Evolutionary conservation across 2,888 invertebrate genomes (phyloP).

Genomic region (Drosophila mimetica): DNA sequence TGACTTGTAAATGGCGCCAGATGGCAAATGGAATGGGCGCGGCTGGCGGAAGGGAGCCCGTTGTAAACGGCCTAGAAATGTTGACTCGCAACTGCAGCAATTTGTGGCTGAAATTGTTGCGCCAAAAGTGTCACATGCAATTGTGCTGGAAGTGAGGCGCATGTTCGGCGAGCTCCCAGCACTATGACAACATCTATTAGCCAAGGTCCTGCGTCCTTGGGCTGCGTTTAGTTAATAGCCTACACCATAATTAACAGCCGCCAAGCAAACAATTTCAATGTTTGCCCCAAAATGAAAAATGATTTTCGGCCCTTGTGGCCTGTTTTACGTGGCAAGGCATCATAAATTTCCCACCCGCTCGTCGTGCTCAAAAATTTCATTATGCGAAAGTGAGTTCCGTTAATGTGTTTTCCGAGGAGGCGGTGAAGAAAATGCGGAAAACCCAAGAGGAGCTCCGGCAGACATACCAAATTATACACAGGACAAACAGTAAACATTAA

Average conservation of each 20-base stretch:
- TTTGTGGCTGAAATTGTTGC: conserved; percentile 70
- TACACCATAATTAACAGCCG: conserved; percentile 71
- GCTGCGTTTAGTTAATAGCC: conserved; percentile 60
- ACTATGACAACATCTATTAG: conserved; percentile 26
- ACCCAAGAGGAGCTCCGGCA: conserved; percentile 7
- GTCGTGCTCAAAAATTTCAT: conserved; percentile 68
- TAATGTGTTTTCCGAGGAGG: conserved; percentile 54
- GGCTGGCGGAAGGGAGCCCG: not conserved
- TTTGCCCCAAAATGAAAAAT: conserved; percentile 55
- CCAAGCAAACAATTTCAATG: conserved; percentile 57
- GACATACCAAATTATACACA: conserved; percentile 58
- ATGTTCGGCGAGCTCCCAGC: conserved; percentile 9
- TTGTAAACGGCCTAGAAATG: conserved; percentile 33
- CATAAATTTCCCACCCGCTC: conserved; percentile 61
- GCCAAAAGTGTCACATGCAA: conserved; percentile 66
- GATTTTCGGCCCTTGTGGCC: conserved; percentile 58
- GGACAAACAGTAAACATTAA: conserved; percentile 36
- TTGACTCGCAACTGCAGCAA: conserved; percentile 47
- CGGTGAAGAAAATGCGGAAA: conserved; percentile 17
- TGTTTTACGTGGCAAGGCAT: conserved; percentile 45
- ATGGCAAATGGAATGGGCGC: conserved; percentile 17
- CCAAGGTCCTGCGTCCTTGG: conserved; percentile 42
- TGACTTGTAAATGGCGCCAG: conserved; percentile 76
- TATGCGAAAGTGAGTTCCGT: conserved; percentile 75
- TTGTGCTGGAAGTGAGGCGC: conserved; percentile 29